phyloP scores from a whole-genome alignment of 2,888 invertebrate species.

The Tethea ocularis region DNA sequence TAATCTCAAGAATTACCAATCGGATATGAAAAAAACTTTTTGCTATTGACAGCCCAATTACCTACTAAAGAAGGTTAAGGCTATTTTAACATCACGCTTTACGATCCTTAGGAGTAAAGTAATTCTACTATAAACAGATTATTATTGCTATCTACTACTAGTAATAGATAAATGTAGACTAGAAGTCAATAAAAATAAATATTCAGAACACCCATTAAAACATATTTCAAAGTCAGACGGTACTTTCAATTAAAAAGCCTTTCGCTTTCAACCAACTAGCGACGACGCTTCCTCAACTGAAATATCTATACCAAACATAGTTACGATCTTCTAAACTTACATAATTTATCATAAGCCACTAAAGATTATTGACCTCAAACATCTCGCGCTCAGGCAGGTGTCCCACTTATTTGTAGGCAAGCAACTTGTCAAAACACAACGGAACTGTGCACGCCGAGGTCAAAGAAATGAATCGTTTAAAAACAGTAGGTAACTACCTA shows the following conservation, averaged over 20 bases:
- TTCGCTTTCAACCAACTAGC: background rate
- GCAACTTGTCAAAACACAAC: constrained; percentile 73
- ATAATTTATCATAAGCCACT: constrained; percentile 41
- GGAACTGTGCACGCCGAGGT: constrained; percentile 47
- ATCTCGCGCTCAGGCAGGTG: constrained; percentile 45
- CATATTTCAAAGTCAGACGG: background rate
- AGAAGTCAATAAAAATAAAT: background rate
- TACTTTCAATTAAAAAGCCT: background rate
- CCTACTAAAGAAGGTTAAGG: too few species aligned
- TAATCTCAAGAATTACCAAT: too few species aligned
- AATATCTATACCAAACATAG: background rate
- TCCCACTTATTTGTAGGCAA: constrained; percentile 62
- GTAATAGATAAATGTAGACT: background rate
- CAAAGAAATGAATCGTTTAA: constrained; percentile 41
- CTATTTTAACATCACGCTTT: too few species aligned
- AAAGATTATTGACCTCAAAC: constrained; percentile 49
- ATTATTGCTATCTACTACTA: background rate
- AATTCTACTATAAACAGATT: background rate
- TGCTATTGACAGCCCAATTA: too few species aligned
- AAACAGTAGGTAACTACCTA: constrained; percentile 18
- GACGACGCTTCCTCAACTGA: background rate
- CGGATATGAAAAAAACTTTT: too few species aligned
- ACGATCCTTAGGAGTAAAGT: too few species aligned
- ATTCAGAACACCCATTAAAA: background rate
- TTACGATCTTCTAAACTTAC: constrained; percentile 22